Base-by-base conservation (phyloP, 2,888 invertebrate species). In the Ceratothoa steindachneri region DNA sequence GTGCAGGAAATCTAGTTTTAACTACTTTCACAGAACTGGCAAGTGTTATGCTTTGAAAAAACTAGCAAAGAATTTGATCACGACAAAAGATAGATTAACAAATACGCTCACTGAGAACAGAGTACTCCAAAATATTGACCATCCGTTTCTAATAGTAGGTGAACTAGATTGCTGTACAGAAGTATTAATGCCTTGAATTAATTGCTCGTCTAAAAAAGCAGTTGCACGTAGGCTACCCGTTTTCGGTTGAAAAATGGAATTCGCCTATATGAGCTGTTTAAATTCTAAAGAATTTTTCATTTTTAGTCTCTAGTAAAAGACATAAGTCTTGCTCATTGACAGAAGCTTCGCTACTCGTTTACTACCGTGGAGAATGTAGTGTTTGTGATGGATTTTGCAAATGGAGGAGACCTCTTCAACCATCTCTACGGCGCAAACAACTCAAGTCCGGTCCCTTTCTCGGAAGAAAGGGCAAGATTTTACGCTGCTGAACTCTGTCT, bases 361-460 rank as follows among this genome's bases (percentile, higher is more conserved):
- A 97, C 96, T 90, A 99, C 98, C 78, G 91, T 92, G 78, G 98
- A 99, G 86, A 90, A 98, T 82, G 89, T 99, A 81, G 99, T 97
- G 88, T 99, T 99, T 87, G 98, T 99, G 69, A 98, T 99, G 97
- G 98, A 99, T 87, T 99, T 98, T 86, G 98, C 98, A 2, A 98
- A 98, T 85, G 99, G 95, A 73, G 99, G 99, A 69, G 99, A 99
- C 85, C 88, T 99, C 82, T 99, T 98, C 87, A 98, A 97, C 87
- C 99, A 99, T 86, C 88, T 99, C 82, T 94, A 95, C 80, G 89
- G 93, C 82, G 95, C 95, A 84, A 89, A 95, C 80, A 88, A 91
- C 67, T n/a, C n/a, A n/a, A n/a, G n/a, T n/a, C n/a, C n/a, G n/a
- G n/a, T n/a, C n/a, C n/a, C n/a, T n/a, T 97, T 97, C 85, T 88